A percentile compares a stretch with the other conserved stretches of the same genome.
phyloP scores from a whole-genome alignment of 2,113 vertebrate species.

The Gadus chalcogrammus region DNA sequence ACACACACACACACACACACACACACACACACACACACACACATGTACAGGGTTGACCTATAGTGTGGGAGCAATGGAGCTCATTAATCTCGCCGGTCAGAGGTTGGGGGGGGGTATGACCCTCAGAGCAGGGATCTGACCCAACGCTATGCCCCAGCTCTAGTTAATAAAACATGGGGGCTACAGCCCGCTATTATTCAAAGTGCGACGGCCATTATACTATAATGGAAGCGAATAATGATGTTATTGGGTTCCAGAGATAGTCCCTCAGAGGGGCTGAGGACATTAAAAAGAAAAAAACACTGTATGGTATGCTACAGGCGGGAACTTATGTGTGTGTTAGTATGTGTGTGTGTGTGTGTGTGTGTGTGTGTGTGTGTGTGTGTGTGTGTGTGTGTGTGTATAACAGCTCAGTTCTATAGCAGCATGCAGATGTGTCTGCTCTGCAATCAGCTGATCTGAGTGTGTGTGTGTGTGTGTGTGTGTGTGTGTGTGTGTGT shows the following conservation, averaged over 20 bases:
- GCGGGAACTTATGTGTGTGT: constrained; percentile 5
- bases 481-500: too few relatives aligned
- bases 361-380: neutral
- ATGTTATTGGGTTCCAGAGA: constrained; percentile 40
- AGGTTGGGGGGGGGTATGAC: constrained; percentile 45
- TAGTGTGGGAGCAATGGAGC: constrained; percentile 42
- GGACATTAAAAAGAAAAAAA: neutral
- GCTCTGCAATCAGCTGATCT: neutral
- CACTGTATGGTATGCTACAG: constrained; percentile 11
- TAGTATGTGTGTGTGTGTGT: neutral
- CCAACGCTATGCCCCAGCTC: constrained; percentile 30
- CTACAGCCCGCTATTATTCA: constrained; percentile 12
- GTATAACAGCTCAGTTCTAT: constrained; percentile 16
- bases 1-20: too few relatives aligned
- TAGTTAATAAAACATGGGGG: constrained; percentile 60
- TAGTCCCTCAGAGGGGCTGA: constrained; percentile 20
- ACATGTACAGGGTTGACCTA: too few relatives aligned
- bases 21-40: too few relatives aligned
- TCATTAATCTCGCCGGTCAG: constrained; percentile 64
- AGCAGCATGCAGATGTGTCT: constrained; percentile 24
- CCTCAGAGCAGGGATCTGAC: constrained; percentile 30
- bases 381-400: neutral
- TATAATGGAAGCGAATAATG: constrained; percentile 35
- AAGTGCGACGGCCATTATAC: constrained; percentile 29
- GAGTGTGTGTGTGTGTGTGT: too few relatives aligned